These are phyloP conservation scores for Polyommatus icarus DNA, from an alignment of 2,888 invertebrate genomes.

Conservation along the genomic window DNA sequence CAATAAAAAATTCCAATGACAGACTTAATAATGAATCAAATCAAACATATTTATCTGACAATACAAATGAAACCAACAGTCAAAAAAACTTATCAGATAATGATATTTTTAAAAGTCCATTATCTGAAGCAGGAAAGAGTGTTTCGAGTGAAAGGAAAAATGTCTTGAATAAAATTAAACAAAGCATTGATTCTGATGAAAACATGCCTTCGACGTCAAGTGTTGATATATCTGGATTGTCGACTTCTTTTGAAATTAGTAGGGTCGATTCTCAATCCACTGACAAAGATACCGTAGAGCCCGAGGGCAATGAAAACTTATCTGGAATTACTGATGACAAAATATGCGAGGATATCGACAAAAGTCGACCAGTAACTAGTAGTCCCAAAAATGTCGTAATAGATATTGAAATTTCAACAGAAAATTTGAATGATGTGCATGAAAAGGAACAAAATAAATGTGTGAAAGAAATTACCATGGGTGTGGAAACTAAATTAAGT, in stretches of 20 bases:
- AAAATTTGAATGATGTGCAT: not conserved
- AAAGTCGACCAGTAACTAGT: not conserved
- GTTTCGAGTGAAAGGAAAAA: not conserved
- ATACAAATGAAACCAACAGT: slow-evolving; percentile 4
- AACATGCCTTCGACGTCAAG: not conserved
- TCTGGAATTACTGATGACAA: not conserved
- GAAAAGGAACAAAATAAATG: not conserved
- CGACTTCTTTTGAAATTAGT: slow-evolving; percentile 15
- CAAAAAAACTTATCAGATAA: not conserved
- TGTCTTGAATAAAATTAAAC: slow-evolving; percentile 18
- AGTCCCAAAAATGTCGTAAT: not conserved
- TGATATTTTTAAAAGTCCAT: slow-evolving; percentile 7
- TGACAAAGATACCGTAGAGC: not conserved
- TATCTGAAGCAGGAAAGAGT: not conserved
- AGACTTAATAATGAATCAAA: slow-evolving; percentile 23
- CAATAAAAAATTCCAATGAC: slow-evolving; percentile 13
- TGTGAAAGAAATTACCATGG: not conserved
- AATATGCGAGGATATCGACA: not conserved
- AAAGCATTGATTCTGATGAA: slow-evolving; percentile 6
- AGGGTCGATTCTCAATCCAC: not conserved
- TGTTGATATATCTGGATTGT: slow-evolving; percentile 5
- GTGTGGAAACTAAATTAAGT: not conserved
- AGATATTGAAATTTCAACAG: not conserved
- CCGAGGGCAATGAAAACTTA: not conserved
- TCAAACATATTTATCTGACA: not conserved